Conservation (phyloP, 2,888 invertebrate genomes). For the Stegana nigrithorax region DNA sequence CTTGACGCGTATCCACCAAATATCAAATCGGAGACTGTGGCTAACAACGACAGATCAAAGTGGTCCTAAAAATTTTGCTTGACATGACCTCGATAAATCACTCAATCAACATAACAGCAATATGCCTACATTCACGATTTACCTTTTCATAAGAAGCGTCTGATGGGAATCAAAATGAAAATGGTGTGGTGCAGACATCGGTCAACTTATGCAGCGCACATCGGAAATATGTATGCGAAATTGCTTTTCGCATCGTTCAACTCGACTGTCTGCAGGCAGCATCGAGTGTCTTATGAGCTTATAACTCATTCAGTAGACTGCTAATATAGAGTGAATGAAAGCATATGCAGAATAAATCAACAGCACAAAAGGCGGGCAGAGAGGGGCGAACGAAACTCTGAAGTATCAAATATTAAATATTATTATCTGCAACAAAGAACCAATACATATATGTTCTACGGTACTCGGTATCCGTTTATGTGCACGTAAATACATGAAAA, state of each 20-base stretch:
- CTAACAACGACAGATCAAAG: constrained; percentile 10
- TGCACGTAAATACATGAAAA: no score
- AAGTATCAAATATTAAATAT: not conserved
- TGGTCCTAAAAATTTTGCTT: not conserved
- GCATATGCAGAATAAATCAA: not conserved
- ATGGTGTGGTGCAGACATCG: no score
- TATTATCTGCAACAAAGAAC: not conserved
- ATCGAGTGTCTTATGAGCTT: not conserved
- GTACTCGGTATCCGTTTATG: not conserved
- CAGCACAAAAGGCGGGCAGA: not conserved
- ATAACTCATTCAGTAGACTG: not conserved
- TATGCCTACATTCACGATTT: not conserved
- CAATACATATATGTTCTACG: not conserved
- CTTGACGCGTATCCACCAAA: no score
- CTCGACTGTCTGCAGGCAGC: no score
- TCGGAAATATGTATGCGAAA: no score
- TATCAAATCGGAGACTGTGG: no score
- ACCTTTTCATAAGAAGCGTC: not conserved
- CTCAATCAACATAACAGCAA: not conserved
- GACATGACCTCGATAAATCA: not conserved
- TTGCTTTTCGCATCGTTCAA: no score
- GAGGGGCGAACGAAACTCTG: not conserved
- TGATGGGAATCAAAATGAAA: not conserved
- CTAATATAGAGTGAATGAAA: no score
- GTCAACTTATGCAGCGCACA: no score